Percentiles rank a stretch among this genome's conserved stretches.
Evolutionary conservation across 2,797 vertebrate species (phyloP).

Genomic region (Heterohyrax brucei): DNA sequence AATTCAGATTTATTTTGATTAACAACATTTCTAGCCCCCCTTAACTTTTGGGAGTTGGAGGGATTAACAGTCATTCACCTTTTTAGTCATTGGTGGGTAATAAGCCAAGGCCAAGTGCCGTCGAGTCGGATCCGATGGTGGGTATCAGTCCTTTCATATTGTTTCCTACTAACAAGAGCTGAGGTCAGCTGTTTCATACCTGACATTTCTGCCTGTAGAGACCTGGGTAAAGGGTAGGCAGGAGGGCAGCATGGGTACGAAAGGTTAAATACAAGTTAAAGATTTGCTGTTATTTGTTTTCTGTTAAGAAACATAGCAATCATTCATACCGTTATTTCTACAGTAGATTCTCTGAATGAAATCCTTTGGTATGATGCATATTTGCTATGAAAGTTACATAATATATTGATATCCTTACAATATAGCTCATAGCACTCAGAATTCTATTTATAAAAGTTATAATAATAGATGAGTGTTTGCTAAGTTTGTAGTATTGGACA

Average conservation of each 20-base stretch:
- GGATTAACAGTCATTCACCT: background rate
- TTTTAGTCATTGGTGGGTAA: constrained; percentile 15
- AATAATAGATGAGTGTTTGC: background rate
- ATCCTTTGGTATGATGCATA: background rate
- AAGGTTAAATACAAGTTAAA: background rate
- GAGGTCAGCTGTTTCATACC: background rate
- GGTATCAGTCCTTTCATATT: constrained; percentile 6
- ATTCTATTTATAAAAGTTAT: background rate
- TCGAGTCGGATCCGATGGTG: background rate
- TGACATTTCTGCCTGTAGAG: background rate
- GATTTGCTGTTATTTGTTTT: constrained; percentile 25
- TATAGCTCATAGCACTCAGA: background rate
- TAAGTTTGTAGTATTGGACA: constrained; percentile 13
- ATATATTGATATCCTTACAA: background rate
- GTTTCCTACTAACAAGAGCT: constrained; percentile 8
- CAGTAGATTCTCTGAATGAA: constrained; percentile 27
- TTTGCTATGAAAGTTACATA: background rate
- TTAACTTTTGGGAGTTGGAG: constrained; percentile 37
- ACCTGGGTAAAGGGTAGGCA: accelerated
- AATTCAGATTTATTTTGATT: background rate
- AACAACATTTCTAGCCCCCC: constrained; percentile 9
- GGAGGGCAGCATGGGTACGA: background rate
- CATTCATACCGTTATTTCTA: background rate
- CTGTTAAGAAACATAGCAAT: background rate
- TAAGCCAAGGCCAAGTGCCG: no score